Base-by-base conservation (phyloP, 2,797 vertebrate species). In the Hirundo rustica region DNA sequence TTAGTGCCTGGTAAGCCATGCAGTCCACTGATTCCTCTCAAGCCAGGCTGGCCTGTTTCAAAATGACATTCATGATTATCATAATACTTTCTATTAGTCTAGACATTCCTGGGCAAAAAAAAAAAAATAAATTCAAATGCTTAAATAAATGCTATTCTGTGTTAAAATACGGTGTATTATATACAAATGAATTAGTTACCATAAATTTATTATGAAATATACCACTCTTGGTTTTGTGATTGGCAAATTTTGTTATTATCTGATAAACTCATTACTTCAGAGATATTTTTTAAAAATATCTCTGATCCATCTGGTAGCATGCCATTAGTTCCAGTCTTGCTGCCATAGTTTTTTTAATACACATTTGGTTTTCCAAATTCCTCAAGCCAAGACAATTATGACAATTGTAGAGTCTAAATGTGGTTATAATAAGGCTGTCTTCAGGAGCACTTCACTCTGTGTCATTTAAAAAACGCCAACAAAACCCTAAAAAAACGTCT, bases 1-100 rank as follows among this genome's bases (percentile, higher is more conserved):
- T 99, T 99, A 25, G 97, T 98, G 93, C 99, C 99, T 13, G 98
- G 98, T 61, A 99, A 97, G 62, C 99, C 99, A 74, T 99, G 76
- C 53, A 99, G 96, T 84, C 99, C 99, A 91, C 98, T 76, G 79
- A 99, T 98, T 82, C 99, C 99, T 91, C 97, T 98, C 57, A 96
- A 61, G 30, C 99, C 99, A 34, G 98, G 97, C 54, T 97, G 97
- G 94, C 99, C 99, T 99, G 97, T 88, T 96, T 92, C 91, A 92
- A 93, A 95, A 85, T 78, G 20, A 75, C 6, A 85, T 36, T 57
- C 7, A 60, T 38, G 10, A 58, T 87, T 79, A 93, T n/a, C 50
- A 51, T 48, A 60, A 47, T 16, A 53, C 18, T 72, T 89, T 61
- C 23, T 77, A 42, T 17, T 23, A 90, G 30, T 62, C 16, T 73